Evolutionary conservation across 92 coral and sea anemone species (phyloP).

Genomic region (Desmophyllum pertusum): DNA sequence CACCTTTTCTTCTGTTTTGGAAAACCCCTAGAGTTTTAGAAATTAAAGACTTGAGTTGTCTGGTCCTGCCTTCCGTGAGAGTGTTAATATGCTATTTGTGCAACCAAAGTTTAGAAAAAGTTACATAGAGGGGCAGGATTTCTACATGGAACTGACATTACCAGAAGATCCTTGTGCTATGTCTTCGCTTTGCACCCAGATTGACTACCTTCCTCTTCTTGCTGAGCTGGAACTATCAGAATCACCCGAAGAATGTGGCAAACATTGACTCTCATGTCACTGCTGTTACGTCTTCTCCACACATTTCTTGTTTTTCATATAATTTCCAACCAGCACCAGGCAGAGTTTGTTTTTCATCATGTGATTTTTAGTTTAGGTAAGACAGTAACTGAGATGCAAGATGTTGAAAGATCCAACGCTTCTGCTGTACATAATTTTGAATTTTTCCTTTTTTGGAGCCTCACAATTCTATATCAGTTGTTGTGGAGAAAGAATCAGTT

Average conservation of each 20-base stretch:
- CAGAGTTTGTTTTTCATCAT: conserved; percentile 17
- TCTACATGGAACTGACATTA: conserved; percentile 6
- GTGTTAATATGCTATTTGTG: conserved; percentile 23
- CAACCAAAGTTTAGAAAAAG: conserved; percentile 24
- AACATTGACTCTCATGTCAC: not conserved
- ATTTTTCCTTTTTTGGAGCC: not conserved
- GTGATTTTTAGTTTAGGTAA: not conserved
- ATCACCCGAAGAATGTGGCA: not conserved
- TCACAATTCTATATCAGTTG: not conserved
- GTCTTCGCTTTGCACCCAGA: not conserved
- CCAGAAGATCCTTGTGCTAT: not conserved
- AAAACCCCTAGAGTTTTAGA: not conserved
- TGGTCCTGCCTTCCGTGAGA: not conserved
- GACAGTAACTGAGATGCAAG: not conserved
- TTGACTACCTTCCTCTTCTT: conserved; percentile 22
- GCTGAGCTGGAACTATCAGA: conserved; percentile 11
- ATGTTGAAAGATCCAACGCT: not conserved
- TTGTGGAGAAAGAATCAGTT: not conserved
- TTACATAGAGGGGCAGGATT: not conserved
- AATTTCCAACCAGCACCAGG: not conserved
- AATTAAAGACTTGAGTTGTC: not conserved
- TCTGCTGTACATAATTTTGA: not conserved
- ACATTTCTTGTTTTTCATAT: not conserved
- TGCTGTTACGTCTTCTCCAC: not conserved
- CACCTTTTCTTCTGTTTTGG: conserved; percentile 3